These are phyloP conservation scores for Cremastinae sp. DNA, from an alignment of 2,888 invertebrate species.

Conservation along the genomic window DNA sequence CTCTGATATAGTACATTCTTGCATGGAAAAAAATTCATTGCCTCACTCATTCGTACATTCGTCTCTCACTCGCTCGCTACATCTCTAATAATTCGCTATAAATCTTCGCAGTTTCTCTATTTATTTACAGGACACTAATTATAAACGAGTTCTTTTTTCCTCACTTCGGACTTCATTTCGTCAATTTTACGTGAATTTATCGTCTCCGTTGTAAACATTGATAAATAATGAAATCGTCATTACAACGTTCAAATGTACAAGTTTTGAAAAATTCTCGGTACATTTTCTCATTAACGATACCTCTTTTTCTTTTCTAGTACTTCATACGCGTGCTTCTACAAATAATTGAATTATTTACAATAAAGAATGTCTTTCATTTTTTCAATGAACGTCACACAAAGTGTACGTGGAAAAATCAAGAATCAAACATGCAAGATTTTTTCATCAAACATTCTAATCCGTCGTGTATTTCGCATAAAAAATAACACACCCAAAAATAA, in stretches of 20 bases:
- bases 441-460: background rate
- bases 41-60: constrained; percentile 44
- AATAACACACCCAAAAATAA: background rate
- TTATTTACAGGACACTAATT: constrained; percentile 58
- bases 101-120: constrained; percentile 50
- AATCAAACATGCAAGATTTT: constrained; percentile 1
- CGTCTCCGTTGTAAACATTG: constrained; percentile 41
- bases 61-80: constrained; percentile 36
- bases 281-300: constrained; percentile 26
- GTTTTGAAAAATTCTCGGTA: constrained; percentile 68
- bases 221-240: constrained; percentile 54
- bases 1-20: constrained; percentile 59
- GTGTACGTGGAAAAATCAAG: background rate
- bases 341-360: constrained; percentile 61
- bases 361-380: constrained; percentile 38
- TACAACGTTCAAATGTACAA: constrained; percentile 66
- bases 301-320: constrained; percentile 43
- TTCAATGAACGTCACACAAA: constrained; percentile 5
- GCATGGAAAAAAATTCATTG: constrained; percentile 38
- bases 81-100: constrained; percentile 56
- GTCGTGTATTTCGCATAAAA: constrained; percentile 2
- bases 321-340: constrained; percentile 61
- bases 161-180: constrained; percentile 53
- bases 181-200: constrained; percentile 35
- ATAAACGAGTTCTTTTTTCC: constrained; percentile 63